Conservation (phyloP, 2,888 invertebrate species). For the Diaphora mendica region DNA sequence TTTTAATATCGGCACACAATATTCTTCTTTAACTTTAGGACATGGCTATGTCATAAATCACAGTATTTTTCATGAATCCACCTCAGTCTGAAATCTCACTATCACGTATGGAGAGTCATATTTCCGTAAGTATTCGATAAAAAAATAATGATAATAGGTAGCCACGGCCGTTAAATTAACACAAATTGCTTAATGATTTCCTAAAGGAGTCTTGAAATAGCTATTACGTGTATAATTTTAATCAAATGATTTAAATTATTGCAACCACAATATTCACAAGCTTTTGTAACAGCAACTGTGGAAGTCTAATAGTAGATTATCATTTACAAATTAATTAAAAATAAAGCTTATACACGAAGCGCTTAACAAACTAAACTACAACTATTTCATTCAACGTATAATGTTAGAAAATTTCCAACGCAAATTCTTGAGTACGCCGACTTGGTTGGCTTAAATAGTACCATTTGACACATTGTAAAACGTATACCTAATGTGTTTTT, state of each 20-base stretch:
- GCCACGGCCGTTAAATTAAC: neutral
- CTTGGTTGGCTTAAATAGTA: slow-evolving; percentile 49
- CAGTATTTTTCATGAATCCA: neutral
- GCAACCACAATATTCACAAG: neutral
- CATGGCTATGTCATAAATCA: neutral
- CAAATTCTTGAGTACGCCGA: slow-evolving; percentile 57
- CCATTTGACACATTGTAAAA: slow-evolving; percentile 54
- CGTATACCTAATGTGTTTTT: slow-evolving; percentile 48
- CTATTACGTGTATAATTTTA: neutral
- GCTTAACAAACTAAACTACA: slow-evolving; percentile 62
- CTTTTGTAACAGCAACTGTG: slow-evolving; percentile 18
- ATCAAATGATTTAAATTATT: neutral
- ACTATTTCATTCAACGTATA: slow-evolving; percentile 66
- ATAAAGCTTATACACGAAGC: slow-evolving; percentile 60
- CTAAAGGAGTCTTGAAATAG: neutral
- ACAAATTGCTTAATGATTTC: neutral
- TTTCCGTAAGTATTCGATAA: neutral
- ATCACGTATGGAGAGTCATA: neutral
- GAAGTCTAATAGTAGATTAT: slow-evolving; percentile 24
- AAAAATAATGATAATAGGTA: neutral
- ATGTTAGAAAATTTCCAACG: slow-evolving; percentile 57
- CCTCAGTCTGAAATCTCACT: neutral
- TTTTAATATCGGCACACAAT: neutral
- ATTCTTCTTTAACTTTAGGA: neutral
- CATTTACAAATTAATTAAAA: slow-evolving; percentile 52